Evolutionary conservation across 2,797 vertebrate genomes (phyloP).

Genomic region (Helicolenus hilgendorfi): DNA sequence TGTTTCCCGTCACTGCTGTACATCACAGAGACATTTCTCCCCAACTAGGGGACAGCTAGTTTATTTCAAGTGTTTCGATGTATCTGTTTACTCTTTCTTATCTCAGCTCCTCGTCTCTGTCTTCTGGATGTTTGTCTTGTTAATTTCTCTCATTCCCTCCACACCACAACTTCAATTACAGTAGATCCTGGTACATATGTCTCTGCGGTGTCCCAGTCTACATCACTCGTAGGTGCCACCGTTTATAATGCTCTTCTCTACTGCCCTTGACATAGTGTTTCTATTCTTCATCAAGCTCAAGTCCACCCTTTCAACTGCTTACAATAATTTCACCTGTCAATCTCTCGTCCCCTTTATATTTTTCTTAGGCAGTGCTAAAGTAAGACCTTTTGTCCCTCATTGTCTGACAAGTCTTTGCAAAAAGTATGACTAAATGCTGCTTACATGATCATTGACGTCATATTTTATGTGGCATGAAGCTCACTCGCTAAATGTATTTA

Average conservation of each 20-base stretch:
- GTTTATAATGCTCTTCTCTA: not conserved
- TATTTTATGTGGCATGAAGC: not conserved
- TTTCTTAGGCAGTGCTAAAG: not conserved
- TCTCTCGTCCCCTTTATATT: not conserved
- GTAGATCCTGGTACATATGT: slow-evolving; percentile 12
- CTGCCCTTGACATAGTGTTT: not conserved
- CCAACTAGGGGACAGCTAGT: not conserved
- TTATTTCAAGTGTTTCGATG: slow-evolving; percentile 32
- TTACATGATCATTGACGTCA: not conserved
- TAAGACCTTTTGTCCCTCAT: not conserved
- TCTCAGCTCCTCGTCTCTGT: slow-evolving; percentile 40
- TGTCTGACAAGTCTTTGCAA: not conserved
- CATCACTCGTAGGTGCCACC: slow-evolving; percentile 1
- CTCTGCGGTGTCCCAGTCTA: not conserved
- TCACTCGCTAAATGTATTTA: not conserved
- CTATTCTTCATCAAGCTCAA: not conserved
- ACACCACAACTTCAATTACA: slow-evolving; percentile 44
- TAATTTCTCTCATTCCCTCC: slow-evolving; percentile 39
- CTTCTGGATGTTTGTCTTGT: slow-evolving; percentile 36
- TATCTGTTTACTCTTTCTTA: slow-evolving; percentile 56
- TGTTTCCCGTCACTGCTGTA: slow-evolving; percentile 9
- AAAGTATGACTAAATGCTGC: not conserved
- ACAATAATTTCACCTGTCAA: not conserved
- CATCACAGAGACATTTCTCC: not conserved
- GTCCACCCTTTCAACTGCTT: not conserved